These are phyloP conservation scores for Atta cephalotes DNA, from an alignment of 1,140 invertebrate species.

Conservation along the genomic window DNA sequence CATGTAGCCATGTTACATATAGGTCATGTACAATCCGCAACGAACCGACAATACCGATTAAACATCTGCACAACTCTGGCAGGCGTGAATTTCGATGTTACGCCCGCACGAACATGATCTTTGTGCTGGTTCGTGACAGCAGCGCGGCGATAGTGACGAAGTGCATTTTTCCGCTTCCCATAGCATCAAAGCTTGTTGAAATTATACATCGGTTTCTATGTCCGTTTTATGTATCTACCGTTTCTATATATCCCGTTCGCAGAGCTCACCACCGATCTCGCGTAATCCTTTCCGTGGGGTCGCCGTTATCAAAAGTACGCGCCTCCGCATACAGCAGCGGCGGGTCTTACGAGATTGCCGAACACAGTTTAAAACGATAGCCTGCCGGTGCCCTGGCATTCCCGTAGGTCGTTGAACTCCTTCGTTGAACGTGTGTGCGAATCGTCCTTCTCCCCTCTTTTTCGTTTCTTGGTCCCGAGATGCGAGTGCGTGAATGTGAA, in stretches of 20 bases:
- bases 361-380: slow-evolving; percentile 74
- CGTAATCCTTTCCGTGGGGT: slow-evolving; percentile 33
- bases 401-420: slow-evolving; percentile 77
- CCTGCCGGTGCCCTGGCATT: slow-evolving; percentile 75
- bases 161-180: not conserved
- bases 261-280: slow-evolving; percentile 17
- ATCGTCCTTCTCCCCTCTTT: slow-evolving; percentile 65
- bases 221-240: not conserved
- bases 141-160: not conserved
- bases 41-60: slow-evolving; percentile 67
- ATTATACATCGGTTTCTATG: not conserved
- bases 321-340: slow-evolving; percentile 21
- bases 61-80: slow-evolving; percentile 62
- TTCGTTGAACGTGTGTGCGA: slow-evolving; percentile 63
- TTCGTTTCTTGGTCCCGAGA: slow-evolving; percentile 69
- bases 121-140: not conserved
- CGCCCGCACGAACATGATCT: not conserved
- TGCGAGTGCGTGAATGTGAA: slow-evolving; percentile 64
- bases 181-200: not conserved
- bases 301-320: slow-evolving; percentile 58
- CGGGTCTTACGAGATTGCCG: slow-evolving; percentile 67
- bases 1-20: slow-evolving; percentile 52
- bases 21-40: slow-evolving; percentile 67
- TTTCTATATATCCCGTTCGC: not conserved
- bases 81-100: slow-evolving; percentile 5